Evolutionary conservation across 2,113 vertebrate genomes (phyloP), one percentile per base, ranked within the genome.

Genomic region (Pantherophis guttatus): DNA sequence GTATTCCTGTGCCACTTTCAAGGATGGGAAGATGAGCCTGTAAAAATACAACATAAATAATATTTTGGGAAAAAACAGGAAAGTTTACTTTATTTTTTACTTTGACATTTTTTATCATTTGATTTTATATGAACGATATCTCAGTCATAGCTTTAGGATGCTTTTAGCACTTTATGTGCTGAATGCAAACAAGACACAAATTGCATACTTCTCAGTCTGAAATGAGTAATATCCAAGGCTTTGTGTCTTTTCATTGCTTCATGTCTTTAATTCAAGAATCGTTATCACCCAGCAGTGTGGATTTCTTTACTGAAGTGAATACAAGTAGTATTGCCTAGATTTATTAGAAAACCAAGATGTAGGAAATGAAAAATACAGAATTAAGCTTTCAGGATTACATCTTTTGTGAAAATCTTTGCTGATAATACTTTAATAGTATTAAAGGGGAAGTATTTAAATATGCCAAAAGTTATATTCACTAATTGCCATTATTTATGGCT

Each of bases 371-470:
- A 21, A 91, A 29, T 95, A 19, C 90, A 93, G 53, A 88, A 13
- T 0, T 81, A 91, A 89, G 93, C 52, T 94, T 91, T 23, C 95
- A n/a, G 92, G 89, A 95, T 95, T 95, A 95, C n/a, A 95, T 97
- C 97, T 97, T 97, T 95, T 87, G 96, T 98, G 94, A 93, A 96
- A 96, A 95, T 95, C 93, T 95, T 97, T 96, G 26, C 93, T 89
- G 95, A 91, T 96, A 93, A 70, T 91, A 93, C 54, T 94, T 94
- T 94, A 70, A 94, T 81, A 91, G 17, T 94, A 48, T 75, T 87
- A 44, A 44, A 44, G 94, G 94, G 87, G 86, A 95, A 93, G 2
- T 91, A 33, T 23, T 50, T 94, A 93, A 94, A 91, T 94, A 23
- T 91, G 92, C 21, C 88, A 7, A 59, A 87, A 50, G 44, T 85